A percentile compares a stretch with the other conserved stretches of the same genome.
These are phyloP conservation scores for Cebidichthys violaceus DNA, from an alignment of 2,113 vertebrate species.

Conservation along the genomic window DNA sequence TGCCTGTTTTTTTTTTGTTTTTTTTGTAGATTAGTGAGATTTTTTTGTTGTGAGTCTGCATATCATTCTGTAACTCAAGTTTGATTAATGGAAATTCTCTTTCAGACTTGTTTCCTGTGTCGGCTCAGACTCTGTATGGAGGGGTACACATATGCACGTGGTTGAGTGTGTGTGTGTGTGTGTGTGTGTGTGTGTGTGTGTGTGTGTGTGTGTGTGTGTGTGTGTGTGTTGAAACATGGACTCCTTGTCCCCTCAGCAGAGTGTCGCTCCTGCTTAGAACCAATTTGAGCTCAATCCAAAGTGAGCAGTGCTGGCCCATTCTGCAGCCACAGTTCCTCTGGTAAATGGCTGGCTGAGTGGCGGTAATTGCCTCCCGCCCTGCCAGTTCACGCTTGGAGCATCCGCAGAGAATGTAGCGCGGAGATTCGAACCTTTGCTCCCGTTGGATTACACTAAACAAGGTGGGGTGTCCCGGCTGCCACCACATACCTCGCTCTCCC, in stretches of 20 bases:
- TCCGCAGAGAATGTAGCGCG: slow-evolving; percentile 36
- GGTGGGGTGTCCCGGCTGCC: slow-evolving; percentile 37
- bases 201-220: neutral
- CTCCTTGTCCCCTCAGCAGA: slow-evolving; percentile 39
- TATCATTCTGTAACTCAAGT: neutral
- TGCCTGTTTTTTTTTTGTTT: neutral
- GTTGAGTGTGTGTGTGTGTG: neutral
- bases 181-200: neutral
- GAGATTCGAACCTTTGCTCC: slow-evolving; percentile 55
- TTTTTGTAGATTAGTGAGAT: too few species aligned
- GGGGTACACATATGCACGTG: slow-evolving; percentile 13
- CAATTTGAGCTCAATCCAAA: slow-evolving; percentile 66
- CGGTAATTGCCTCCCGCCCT: slow-evolving; percentile 75
- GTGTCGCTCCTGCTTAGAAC: slow-evolving; percentile 65
- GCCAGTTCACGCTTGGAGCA: slow-evolving; percentile 66
- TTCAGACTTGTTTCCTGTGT: slow-evolving; percentile 7
- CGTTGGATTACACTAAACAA: slow-evolving; percentile 39
- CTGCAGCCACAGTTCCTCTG: slow-evolving; percentile 62
- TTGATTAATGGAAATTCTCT: slow-evolving; percentile 11
- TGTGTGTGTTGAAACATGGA: slow-evolving; percentile 21
- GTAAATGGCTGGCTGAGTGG: slow-evolving; percentile 76
- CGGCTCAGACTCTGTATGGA: neutral
- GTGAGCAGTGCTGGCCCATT: slow-evolving; percentile 65
- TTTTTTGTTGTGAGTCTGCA: neutral
- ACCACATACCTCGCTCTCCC: neutral